Evolutionary conservation across 2,888 invertebrate species (phyloP).

Genomic region (Volucella inanis): DNA sequence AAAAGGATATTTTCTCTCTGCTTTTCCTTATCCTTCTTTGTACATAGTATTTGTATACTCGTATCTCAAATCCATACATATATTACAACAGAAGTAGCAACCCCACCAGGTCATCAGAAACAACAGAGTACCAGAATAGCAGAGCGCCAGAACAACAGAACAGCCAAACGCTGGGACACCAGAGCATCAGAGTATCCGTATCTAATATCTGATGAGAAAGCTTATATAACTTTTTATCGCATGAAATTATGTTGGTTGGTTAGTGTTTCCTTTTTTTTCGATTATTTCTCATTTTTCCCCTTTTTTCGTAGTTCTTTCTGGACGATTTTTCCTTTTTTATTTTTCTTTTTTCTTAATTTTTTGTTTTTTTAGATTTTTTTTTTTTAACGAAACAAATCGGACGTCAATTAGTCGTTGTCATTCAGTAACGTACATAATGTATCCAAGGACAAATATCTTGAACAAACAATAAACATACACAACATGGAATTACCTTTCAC

Average conservation of each 20-base stretch:
- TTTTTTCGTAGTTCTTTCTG: conserved; percentile 4
- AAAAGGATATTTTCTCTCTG: conserved; percentile 67
- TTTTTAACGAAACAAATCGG: conserved; percentile 39
- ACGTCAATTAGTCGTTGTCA: conserved; percentile 59
- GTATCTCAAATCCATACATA: conserved; percentile 38
- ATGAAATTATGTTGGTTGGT: conserved; percentile 59
- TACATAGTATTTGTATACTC: conserved; percentile 39
- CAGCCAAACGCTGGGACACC: conserved; percentile 7
- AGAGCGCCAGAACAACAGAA: conserved; percentile 40
- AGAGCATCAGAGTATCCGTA: conserved; percentile 17
- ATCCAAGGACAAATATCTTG: not conserved
- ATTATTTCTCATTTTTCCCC: not conserved
- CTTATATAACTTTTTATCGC: conserved; percentile 72
- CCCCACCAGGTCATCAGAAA: not conserved
- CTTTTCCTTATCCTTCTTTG: conserved; percentile 47
- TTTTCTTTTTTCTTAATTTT: conserved; percentile 4
- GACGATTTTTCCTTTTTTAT: too few relatives aligned
- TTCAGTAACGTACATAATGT: not conserved
- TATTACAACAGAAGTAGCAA: conserved; percentile 53
- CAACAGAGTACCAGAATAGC: conserved; percentile 22
- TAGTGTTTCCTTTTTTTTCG: conserved; percentile 17
- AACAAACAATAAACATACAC: not conserved
- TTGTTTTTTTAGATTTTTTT: not conserved
- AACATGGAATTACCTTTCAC: conserved; percentile 56
- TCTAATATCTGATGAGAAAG: conserved; percentile 35